Base-by-base conservation (phyloP, 2,113 vertebrate species). In the Albula glossodonta region DNA sequence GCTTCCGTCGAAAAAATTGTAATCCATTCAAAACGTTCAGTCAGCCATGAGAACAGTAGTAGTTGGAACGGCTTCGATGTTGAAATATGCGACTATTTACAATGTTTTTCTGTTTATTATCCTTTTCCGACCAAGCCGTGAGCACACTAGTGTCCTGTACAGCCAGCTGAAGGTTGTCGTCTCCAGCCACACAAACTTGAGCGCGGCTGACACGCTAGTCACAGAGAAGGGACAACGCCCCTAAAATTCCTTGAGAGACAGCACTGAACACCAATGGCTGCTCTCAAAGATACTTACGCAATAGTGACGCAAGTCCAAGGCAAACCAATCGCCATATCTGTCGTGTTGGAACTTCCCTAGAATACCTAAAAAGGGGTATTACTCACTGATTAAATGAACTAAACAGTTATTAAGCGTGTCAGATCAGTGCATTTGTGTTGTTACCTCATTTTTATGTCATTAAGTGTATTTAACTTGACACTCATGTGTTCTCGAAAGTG, bases 1-100 rank as follows among this genome's bases (percentile, higher is more conserved):
- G 49, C 13, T 79, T 50, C 74, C 83, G 41, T 41, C 70, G 4
- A 11, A 19, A 84, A 84, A 78, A 79, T 13, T 48, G 51, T 17
- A 52, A 84, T 41, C 66, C 83, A 74, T 74, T 74, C 70, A 74
- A 74, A 74, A 5, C n/a, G n/a, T 10, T 74, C 70, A n/a, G n/a
- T 10, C 31, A 9, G 22, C 70, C 70, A 74, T 74, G n/a, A 31
- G 1, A 74, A 74, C n/a, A 74, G 22, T 19, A n/a, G 87, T 31
- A 86, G 89, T 48, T 82, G 78, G 31, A 78, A 78, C 56, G 81
- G 48, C 6, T 25, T 22, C 50, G 84, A 82, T 74, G 22, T 19
- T 10, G n/a, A 31, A 25, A 31, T 74, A 88, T 87, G 90, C 90
- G 87, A 90, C 93, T 92, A 94, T 93, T 92, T 91, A 93, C 78